Base-by-base conservation (phyloP, 2,797 vertebrate species). In the Eospalax fontanierii region DNA sequence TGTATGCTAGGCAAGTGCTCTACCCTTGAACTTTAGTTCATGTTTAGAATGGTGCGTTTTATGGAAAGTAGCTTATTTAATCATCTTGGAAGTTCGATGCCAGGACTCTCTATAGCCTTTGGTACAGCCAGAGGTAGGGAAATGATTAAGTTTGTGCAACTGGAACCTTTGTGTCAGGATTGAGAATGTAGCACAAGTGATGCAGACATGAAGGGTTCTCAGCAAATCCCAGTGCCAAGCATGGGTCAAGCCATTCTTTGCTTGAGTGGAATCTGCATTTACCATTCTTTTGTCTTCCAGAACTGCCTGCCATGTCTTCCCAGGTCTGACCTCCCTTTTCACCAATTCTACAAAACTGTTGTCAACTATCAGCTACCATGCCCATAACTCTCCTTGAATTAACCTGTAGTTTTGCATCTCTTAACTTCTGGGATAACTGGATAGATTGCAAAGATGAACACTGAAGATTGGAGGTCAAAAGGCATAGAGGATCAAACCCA, bases 71-170 rank as follows among this genome's bases (percentile, higher is more conserved):
- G 68, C 2, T 7, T n/a, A 74, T 14, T 43, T 6, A n/a, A 74
- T 28, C 10, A 18, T 40, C 26, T 93, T 94, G 59, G 46, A 87
- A 89, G 40, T 82, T 24, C n/a, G 86, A 65, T 85, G 65, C 70
- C n/a, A 88, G 46, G 18, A 46, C 30, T 87, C 43, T 93, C 87
- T 73, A 54, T 91, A 33, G 70, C 81, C 4, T 26, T 71, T 83
- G 28, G 4, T 38, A 57, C 0, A 50, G 15, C 26, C 21, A 73
- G 12, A 19, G 19, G 35, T 76, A 7, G 28, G 40, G 8, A 79
- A 94, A 87, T 38, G 16, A 76, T 28, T 76, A 96, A 66, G 4
- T 59, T 73, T 80, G 38, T 12, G 28, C 8, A 66, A 33, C 0
- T 74, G 21, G 43, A 75, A 91, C 33, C 28, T 73, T 86, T 59